These are phyloP conservation scores for Neosilurus mollespiculum DNA, from an alignment of 2,797 vertebrate genomes.

Conservation along the genomic window DNA sequence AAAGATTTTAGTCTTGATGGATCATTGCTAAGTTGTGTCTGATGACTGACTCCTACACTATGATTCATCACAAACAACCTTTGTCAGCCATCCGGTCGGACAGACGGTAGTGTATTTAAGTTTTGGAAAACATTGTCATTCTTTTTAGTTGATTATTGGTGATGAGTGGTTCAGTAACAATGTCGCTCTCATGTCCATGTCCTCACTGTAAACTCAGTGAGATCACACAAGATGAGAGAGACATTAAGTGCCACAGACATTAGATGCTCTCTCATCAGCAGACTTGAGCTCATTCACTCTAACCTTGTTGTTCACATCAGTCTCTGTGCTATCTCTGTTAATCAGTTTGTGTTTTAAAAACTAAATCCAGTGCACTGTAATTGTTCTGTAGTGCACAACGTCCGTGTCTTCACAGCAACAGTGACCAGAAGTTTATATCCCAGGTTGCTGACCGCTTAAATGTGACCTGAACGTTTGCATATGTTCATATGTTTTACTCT, in stretches of 20 bases:
- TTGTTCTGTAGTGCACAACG: background rate
- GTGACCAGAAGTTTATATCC: background rate
- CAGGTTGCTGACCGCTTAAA: background rate
- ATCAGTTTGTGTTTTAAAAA: background rate
- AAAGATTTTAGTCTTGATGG: background rate
- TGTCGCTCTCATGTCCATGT: conserved; percentile 19
- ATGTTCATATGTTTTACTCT: background rate
- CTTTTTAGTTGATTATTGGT: background rate
- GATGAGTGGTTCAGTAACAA: conserved; percentile 16
- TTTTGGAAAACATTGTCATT: background rate
- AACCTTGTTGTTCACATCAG: background rate
- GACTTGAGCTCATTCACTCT: background rate
- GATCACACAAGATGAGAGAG: conserved; percentile 54
- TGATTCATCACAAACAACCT: conserved; percentile 10
- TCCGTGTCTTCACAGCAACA: background rate
- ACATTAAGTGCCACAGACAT: conserved; percentile 53
- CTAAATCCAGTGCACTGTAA: background rate
- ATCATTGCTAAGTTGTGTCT: conserved; percentile 2
- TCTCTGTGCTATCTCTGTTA: background rate
- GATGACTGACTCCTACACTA: conserved; percentile 1
- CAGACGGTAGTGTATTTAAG: background rate
- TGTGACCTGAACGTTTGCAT: background rate
- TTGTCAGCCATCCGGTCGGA: conserved; percentile 11
- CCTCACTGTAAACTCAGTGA: conserved; percentile 46
- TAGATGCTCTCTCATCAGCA: conserved; percentile 58